Percentiles rank a stretch among this genome's conserved stretches.
Evolutionary conservation across 1,140 invertebrate species (phyloP).

Genomic region (Gonatopus flavifemur): DNA sequence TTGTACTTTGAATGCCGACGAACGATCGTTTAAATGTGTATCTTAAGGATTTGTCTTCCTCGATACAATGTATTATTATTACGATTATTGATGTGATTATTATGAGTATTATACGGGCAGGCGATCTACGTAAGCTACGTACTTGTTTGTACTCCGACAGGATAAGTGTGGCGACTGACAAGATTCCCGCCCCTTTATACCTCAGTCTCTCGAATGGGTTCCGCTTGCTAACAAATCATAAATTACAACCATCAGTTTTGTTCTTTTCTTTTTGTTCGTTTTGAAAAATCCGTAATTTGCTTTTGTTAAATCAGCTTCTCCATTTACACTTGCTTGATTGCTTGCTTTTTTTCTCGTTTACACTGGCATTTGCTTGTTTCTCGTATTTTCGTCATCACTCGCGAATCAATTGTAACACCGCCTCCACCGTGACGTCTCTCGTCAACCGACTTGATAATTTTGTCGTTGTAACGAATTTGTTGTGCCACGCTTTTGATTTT

Average conservation of each 20-base stretch:
- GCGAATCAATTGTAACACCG: background rate
- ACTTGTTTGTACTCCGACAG: constrained; percentile 68
- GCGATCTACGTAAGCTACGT: constrained; percentile 61
- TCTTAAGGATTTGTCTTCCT: constrained; percentile 46
- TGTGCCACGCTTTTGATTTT: too few relatives aligned
- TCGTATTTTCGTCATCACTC: too few relatives aligned
- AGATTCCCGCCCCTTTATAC: constrained; percentile 59
- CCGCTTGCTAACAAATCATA: constrained; percentile 69
- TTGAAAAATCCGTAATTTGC: constrained; percentile 10
- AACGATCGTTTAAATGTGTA: constrained; percentile 36
- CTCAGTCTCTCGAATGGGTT: constrained; percentile 72
- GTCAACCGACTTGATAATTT: background rate
- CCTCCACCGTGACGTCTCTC: background rate
- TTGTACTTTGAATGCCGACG: constrained; percentile 39
- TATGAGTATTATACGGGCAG: constrained; percentile 52
- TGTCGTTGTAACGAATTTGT: too few relatives aligned
- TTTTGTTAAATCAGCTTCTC: background rate
- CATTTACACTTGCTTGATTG: too few relatives aligned
- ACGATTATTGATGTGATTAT: too few relatives aligned
- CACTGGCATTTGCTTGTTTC: constrained; percentile 17
- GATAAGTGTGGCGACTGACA: constrained; percentile 58
- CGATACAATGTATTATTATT: constrained; percentile 51
- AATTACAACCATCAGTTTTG: constrained; percentile 57
- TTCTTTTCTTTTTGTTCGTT: constrained; percentile 26
- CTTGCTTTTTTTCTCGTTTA: constrained; percentile 17